phyloP scores from a whole-genome alignment of 2,113 vertebrate genomes.

The Raphicerus campestris region DNA sequence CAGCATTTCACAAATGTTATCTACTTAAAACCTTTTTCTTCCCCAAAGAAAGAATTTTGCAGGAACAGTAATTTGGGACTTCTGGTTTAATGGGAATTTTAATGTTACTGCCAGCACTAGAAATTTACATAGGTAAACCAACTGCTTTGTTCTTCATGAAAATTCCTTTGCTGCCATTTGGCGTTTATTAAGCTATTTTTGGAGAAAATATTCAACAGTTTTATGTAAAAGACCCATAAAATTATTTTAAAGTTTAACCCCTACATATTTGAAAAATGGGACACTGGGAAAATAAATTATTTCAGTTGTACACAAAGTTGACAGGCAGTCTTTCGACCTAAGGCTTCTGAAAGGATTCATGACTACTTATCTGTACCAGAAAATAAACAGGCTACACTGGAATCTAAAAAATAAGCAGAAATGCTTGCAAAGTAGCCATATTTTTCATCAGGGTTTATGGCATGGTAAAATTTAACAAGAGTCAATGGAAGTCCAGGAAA shows the following conservation, averaged over 20 bases:
- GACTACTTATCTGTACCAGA: background rate
- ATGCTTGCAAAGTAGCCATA: background rate
- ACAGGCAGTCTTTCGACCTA: background rate
- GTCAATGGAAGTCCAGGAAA: conserved; percentile 4
- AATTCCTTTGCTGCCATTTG: background rate
- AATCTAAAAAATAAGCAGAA: conserved; percentile 8
- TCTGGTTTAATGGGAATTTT: background rate
- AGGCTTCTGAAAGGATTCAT: background rate
- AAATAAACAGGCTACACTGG: background rate
- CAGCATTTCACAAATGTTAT: background rate
- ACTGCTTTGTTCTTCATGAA: background rate
- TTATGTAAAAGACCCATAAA: conserved; percentile 16
- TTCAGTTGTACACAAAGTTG: background rate
- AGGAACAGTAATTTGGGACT: background rate
- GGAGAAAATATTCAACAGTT: conserved; percentile 21
- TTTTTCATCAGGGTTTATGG: background rate
- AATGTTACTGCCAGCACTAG: background rate
- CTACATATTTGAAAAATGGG: conserved; percentile 23
- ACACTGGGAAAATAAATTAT: conserved; percentile 24
- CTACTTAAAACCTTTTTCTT: background rate
- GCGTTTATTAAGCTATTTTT: conserved; percentile 16
- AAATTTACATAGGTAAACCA: conserved; percentile 13
- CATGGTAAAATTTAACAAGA: background rate
- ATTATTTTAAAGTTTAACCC: background rate
- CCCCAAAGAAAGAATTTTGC: background rate